Conservation (phyloP, 2,797 vertebrate genomes). For the Odontamblyopus lacepedii region DNA sequence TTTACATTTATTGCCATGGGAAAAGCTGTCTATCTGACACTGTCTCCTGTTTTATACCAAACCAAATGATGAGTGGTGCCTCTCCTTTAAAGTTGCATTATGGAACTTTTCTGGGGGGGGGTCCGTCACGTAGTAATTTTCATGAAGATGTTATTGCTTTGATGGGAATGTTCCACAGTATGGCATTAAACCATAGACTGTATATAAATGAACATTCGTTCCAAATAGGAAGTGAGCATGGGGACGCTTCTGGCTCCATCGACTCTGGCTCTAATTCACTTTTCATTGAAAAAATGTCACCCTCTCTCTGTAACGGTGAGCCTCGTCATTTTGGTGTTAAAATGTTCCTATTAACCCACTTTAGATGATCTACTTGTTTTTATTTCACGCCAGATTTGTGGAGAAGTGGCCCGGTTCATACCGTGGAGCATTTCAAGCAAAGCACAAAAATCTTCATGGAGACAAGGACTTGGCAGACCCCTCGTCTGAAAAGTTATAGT, state of each 20-base stretch:
- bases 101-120: not conserved
- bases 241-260: no score
- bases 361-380: no score
- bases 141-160: not conserved
- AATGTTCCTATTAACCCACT: no score
- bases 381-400: not conserved
- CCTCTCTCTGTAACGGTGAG: no score
- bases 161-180: not conserved
- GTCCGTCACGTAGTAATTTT: not conserved
- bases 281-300: no score
- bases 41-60: slow-evolving; percentile 32
- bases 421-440: not conserved
- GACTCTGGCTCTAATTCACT: no score
- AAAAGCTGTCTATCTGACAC: slow-evolving; percentile 41
- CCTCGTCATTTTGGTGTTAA: no score
- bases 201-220: no score
- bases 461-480: not conserved
- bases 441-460: not conserved
- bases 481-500: not conserved
- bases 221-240: no score
- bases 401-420: not conserved
- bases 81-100: not conserved
- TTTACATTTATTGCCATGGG: slow-evolving; percentile 68
- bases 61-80: slow-evolving; percentile 25
- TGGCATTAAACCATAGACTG: not conserved